Percentiles rank a stretch among this genome's conserved stretches.
phyloP scores from a whole-genome alignment of 2,113 vertebrate species.

The Pteronura brasiliensis region DNA sequence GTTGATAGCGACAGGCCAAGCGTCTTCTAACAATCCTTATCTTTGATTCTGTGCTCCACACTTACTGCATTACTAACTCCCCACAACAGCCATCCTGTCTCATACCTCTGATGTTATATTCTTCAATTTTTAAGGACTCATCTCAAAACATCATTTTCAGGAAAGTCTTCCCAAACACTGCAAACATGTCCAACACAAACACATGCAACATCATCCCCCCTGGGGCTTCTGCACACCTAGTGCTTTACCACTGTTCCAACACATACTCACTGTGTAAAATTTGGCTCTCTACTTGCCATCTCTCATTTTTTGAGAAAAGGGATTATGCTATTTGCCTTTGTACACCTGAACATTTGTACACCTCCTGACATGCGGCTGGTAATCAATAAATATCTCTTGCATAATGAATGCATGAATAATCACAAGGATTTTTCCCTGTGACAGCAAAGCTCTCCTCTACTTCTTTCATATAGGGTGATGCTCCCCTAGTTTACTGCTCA shows the following conservation, averaged over 20 bases:
- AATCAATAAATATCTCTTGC: not conserved
- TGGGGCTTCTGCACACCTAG: not conserved
- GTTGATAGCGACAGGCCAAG: not conserved
- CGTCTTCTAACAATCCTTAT: not conserved
- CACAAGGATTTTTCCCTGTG: not conserved
- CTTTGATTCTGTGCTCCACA: not conserved
- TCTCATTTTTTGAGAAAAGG: not conserved
- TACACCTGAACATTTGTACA: not conserved
- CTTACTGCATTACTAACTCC: not conserved
- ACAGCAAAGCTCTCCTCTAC: not conserved
- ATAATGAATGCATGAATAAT: not conserved
- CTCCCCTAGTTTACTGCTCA: not conserved
- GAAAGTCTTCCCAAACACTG: not conserved
- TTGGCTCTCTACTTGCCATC: not conserved
- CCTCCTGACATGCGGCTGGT: not conserved
- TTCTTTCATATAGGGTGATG: not conserved
- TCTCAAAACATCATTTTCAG: not conserved
- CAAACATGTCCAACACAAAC: not conserved
- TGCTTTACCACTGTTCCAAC: not conserved
- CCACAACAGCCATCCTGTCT: not conserved
- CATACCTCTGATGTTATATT: not conserved
- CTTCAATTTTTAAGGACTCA: not conserved
- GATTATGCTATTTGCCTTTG: not conserved
- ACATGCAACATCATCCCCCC: accelerated
- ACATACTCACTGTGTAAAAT: not conserved